A percentile compares a stretch with the other conserved stretches of the same genome.
These are phyloP conservation scores for Dryococelus australis DNA, from an alignment of 2,888 invertebrate species.

Conservation along the genomic window DNA sequence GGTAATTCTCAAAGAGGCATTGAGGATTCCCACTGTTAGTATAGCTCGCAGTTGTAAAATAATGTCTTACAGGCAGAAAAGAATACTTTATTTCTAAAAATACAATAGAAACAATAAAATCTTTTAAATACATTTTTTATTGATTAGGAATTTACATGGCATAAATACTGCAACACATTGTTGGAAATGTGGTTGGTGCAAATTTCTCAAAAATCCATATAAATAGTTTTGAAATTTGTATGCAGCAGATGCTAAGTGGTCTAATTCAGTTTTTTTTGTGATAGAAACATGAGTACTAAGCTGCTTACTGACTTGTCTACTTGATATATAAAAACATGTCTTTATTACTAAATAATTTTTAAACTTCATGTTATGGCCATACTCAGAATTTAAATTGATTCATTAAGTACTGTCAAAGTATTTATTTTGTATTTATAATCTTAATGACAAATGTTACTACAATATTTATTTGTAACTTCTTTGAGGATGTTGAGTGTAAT, in stretches of 20 bases:
- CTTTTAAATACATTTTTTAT: neutral
- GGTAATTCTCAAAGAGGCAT: constrained; percentile 26
- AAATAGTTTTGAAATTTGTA: too few relatives aligned
- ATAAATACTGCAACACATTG: neutral
- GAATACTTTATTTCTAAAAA: neutral
- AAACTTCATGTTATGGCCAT: too few relatives aligned
- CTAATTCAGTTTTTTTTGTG: too few relatives aligned
- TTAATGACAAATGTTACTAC: neutral
- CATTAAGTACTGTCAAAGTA: neutral
- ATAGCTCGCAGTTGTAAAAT: neutral
- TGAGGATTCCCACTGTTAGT: constrained; percentile 18
- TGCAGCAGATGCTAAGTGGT: too few relatives aligned
- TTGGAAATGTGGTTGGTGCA: neutral
- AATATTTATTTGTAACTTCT: neutral
- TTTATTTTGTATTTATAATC: too few relatives aligned
- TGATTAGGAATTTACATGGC: neutral
- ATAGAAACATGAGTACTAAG: neutral
- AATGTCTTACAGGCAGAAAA: neutral
- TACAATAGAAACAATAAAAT: too few relatives aligned
- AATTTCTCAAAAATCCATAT: too few relatives aligned
- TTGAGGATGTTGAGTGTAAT: neutral
- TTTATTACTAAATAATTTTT: too few relatives aligned
- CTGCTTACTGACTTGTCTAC: neutral
- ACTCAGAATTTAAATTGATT: neutral
- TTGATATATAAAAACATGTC: neutral